Percentiles rank a stretch among this genome's conserved stretches.
These are phyloP conservation scores for Epistrophella euchroma DNA, from an alignment of 2,888 invertebrate genomes.

Conservation along the genomic window DNA sequence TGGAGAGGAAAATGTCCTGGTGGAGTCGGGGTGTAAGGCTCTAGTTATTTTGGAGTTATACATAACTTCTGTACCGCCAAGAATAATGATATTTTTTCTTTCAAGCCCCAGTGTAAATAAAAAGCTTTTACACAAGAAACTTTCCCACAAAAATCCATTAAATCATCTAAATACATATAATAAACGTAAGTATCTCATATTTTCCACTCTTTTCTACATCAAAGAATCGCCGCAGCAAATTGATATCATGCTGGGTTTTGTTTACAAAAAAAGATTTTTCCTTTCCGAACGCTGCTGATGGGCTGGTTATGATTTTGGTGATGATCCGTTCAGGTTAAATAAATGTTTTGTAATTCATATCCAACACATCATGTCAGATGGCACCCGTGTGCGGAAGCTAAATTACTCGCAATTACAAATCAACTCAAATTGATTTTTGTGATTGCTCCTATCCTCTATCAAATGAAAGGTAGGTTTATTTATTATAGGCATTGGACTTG, in stretches of 20 bases:
- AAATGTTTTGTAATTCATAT: conserved; percentile 41
- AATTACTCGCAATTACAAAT: conserved; percentile 61
- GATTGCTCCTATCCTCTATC: neutral
- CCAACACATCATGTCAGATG: conserved; percentile 43
- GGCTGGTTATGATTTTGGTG: conserved; percentile 8
- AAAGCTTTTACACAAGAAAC: neutral
- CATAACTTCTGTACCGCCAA: no score
- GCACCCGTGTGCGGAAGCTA: conserved; percentile 38
- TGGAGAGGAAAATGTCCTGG: no score
- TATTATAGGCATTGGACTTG: conserved; percentile 16
- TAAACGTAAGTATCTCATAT: no score
- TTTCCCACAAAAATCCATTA: conserved; percentile 17
- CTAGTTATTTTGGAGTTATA: no score
- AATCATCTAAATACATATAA: neutral
- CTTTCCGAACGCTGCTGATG: neutral
- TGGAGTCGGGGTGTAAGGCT: no score
- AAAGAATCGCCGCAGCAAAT: conserved; percentile 27
- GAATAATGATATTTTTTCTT: no score
- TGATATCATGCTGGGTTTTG: conserved; percentile 50
- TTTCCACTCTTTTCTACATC: neutral
- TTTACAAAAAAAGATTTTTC: conserved; percentile 12
- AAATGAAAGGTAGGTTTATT: neutral
- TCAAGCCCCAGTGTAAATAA: no score
- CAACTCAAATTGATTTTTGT: conserved; percentile 48
- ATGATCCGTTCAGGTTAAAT: conserved; percentile 10